A percentile compares a stretch with the other conserved stretches of the same genome.
phyloP scores from a whole-genome alignment of 92 coral and sea anemone species.

The Chrysogorgia sp. region DNA sequence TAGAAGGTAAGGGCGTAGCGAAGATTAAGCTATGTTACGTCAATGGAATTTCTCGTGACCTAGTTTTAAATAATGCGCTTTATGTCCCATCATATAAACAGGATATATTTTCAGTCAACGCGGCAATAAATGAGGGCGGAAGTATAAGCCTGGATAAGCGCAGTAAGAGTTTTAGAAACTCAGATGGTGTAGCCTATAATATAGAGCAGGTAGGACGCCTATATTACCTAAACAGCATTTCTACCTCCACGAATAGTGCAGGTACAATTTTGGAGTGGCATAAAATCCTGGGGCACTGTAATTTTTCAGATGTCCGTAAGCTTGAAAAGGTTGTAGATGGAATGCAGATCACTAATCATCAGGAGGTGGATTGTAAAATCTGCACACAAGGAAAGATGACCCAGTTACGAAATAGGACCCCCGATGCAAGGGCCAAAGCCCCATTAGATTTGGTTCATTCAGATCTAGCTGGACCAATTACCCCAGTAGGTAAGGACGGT shows the following conservation, averaged over 20 bases:
- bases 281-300: conserved; percentile 51
- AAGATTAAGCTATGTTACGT: conserved; percentile 53
- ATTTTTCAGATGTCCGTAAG: conserved; percentile 34
- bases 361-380: conserved; percentile 41
- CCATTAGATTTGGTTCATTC: conserved; percentile 54
- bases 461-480: conserved; percentile 58
- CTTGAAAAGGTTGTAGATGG: conserved; percentile 46
- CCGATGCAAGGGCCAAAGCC: conserved; percentile 44
- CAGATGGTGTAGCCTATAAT: conserved; percentile 31
- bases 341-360: conserved; percentile 40
- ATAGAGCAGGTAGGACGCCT: conserved; percentile 43
- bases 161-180: too few relatives aligned
- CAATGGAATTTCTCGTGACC: conserved; percentile 50
- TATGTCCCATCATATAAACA: conserved; percentile 59
- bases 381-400: conserved; percentile 51
- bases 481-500: conserved; percentile 41
- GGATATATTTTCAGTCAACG: conserved; percentile 63
- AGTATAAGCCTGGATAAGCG: conserved; percentile 49
- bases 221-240: conserved; percentile 45
- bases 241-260: conserved; percentile 36
- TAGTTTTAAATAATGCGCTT: conserved; percentile 49
- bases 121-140: conserved; percentile 54
- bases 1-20: conserved; percentile 50
- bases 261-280: conserved; percentile 53
- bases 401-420: conserved; percentile 41